Conservation (phyloP, 2,888 invertebrate genomes). For the Leptopilina myrica region DNA sequence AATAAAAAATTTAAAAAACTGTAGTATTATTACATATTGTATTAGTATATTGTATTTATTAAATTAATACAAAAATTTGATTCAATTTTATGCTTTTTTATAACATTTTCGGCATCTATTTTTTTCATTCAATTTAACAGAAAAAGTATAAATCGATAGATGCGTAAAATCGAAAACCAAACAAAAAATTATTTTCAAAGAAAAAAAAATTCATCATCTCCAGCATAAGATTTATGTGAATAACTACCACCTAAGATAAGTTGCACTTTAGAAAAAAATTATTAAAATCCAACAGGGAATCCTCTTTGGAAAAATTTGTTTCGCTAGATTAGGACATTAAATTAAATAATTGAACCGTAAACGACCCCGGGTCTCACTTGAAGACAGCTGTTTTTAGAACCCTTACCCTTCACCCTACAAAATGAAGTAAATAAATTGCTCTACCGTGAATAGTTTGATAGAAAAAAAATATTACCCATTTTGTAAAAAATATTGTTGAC, state of each 20-base stretch:
- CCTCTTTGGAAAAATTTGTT: conserved; percentile 17
- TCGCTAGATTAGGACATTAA: conserved; percentile 38
- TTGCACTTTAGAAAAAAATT: not conserved
- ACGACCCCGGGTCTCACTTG: not conserved
- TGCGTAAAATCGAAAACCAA: no score
- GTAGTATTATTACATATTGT: no score
- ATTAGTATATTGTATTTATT: no score
- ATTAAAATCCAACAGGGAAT: conserved; percentile 12
- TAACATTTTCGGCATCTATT: no score
- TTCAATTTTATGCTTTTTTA: no score
- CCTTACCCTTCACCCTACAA: not conserved
- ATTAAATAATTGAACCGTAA: conserved; percentile 40
- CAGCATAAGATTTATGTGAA: conserved; percentile 5
- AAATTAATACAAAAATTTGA: no score
- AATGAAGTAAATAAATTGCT: conserved; percentile 4
- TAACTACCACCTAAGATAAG: conserved; percentile 2
- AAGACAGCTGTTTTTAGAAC: conserved; percentile 28
- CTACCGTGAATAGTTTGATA: not conserved
- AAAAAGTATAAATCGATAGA: no score
- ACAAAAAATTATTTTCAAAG: not conserved
- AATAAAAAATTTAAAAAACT: no score
- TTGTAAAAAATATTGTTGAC: conserved; percentile 20
- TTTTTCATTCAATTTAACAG: no score
- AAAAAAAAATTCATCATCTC: not conserved
- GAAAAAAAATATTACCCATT: conserved; percentile 41